Base-by-base conservation (phyloP, 2,797 vertebrate species). In the Melopsittacus undulatus region DNA sequence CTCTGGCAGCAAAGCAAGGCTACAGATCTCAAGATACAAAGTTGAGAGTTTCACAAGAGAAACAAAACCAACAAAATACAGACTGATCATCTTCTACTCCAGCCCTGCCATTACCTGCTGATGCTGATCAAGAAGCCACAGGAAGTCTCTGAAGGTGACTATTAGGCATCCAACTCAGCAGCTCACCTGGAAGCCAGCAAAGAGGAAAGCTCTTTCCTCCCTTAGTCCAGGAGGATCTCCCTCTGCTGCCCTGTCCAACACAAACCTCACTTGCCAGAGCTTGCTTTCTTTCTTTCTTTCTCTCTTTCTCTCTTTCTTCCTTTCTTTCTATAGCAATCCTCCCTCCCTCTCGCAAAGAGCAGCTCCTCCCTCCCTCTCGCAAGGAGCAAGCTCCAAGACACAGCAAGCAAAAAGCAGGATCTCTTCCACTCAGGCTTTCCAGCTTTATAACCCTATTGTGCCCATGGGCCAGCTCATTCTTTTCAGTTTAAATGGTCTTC, bases 381-480 rank as follows among this genome's bases (percentile, higher is more conserved):
- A 27, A 57, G 36, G 62, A 62, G 15, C 29, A 57, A 64, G 61
- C 56, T 92, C 87, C 66, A 45, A 68, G 43, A 51, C 63, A 66
- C 21, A 36, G 40, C 13, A 26, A 61, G 66, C 45, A 54, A 59
- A 6, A 56, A 67, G 67, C 64, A 73, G 92, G 75, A 70, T 19
- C 80, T 83, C 85, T 45, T 83, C 66, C 49, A 77, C 83, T 69
- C 8, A 2, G 20, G 40, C 32, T 93, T 90, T 54, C 49, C 85
- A 90, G 2, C 77, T 89, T 87, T 9, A 76, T 68, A 89, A 26
- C 46, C 76, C 86, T 29, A 90, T 95, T 95, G 95, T 93, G 67
- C 49, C 78, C 80, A n/a, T 76, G 46, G 83, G 49, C 43, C 18
- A 2, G 46, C 92, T 89, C 93, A 93, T 97, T 97, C 94, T 95